phyloP scores from a whole-genome alignment of 1,140 invertebrate species.

The Pissodes strobi region DNA sequence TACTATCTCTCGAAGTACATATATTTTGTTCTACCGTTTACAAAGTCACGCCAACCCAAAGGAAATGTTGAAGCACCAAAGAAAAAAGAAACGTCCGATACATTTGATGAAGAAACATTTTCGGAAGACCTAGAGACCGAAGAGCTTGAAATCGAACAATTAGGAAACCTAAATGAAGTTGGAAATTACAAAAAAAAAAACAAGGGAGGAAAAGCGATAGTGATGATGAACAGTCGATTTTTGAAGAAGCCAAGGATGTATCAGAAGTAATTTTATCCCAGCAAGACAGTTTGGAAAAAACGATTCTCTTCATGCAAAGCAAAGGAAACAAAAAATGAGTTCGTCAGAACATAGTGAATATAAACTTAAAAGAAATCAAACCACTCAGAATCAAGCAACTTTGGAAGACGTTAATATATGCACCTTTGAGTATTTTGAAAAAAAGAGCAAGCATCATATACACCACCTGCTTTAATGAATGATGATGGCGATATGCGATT shows the following conservation, averaged over 20 bases:
- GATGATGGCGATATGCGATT: conserved; percentile 36
- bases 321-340: conserved; percentile 23
- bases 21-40: conserved; percentile 10
- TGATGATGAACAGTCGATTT: conserved; percentile 22
- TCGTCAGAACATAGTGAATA: not conserved
- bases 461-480: conserved; percentile 8
- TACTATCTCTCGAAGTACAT: conserved; percentile 18
- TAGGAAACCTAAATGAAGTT: not conserved
- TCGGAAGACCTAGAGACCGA: not conserved
- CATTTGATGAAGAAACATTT: not conserved
- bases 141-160: conserved; percentile 5
- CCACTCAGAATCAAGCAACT: conserved; percentile 20
- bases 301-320: conserved; percentile 12
- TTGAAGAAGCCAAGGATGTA: conserved; percentile 13
- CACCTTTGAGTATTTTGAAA: conserved; percentile 16
- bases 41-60: conserved; percentile 17
- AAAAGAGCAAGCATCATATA: conserved; percentile 17
- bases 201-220: conserved; percentile 16
- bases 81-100: conserved; percentile 12
- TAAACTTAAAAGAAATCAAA: conserved; percentile 11
- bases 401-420: conserved; percentile 19
- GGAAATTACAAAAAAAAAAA: conserved; percentile 10
- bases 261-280: conserved; percentile 12
- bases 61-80: conserved; percentile 13
- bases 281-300: conserved; percentile 5